Conservation (phyloP, 2,888 invertebrate species). For the Selenia dentaria region DNA sequence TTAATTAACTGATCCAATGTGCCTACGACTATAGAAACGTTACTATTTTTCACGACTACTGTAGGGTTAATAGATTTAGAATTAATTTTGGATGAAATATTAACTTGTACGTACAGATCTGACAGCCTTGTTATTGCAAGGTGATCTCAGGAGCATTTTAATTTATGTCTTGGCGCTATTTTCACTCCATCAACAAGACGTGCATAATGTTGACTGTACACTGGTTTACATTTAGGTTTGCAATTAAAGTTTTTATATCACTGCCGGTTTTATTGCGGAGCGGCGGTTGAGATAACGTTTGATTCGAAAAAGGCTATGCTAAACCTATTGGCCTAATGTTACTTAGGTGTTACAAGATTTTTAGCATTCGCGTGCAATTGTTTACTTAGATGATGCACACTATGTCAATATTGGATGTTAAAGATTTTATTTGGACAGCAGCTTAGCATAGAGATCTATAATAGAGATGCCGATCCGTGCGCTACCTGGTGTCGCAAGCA, state of each 20-base stretch:
- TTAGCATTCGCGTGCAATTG: neutral
- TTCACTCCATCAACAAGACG: constrained; percentile 60
- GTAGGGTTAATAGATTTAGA: no score
- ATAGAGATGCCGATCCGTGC: no score
- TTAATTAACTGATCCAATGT: no score
- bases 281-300: constrained; percentile 52
- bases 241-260: constrained; percentile 76
- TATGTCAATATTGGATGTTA: neutral
- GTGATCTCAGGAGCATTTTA: constrained; percentile 36
- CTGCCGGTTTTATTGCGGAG: constrained; percentile 62
- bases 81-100: constrained; percentile 25
- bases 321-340: constrained; percentile 17
- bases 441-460: no score
- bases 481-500: no score
- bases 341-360: constrained; percentile 8
- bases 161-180: constrained; percentile 67
- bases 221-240: constrained; percentile 66
- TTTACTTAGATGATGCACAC: neutral
- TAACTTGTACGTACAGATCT: constrained; percentile 24
- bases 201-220: constrained; percentile 66
- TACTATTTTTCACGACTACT: no score
- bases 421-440: no score
- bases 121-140: constrained; percentile 28
- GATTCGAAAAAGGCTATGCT: constrained; percentile 34
- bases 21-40: no score